A percentile compares a stretch with the other conserved stretches of the same genome.
Evolutionary conservation across 2,888 invertebrate species (phyloP).

Genomic region (Drosophila diplacantha): DNA sequence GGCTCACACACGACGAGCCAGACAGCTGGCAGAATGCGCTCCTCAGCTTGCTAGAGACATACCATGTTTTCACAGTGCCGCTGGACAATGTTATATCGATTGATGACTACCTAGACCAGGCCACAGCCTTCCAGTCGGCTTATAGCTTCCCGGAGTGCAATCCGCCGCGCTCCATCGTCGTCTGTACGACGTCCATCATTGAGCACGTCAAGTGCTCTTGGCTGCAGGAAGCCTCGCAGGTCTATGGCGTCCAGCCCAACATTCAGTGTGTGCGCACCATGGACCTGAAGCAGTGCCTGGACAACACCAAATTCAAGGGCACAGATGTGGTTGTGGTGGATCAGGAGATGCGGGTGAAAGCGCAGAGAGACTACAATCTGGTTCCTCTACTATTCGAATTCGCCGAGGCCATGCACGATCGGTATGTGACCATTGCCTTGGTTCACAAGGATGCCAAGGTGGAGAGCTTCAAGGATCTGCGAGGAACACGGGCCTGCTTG

Average conservation of each 20-base stretch:
- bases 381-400: slow-evolving; percentile 74
- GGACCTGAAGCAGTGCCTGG: slow-evolving; percentile 83
- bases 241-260: slow-evolving; percentile 87
- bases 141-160: slow-evolving; percentile 84
- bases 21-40: slow-evolving; percentile 81
- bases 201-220: slow-evolving; percentile 89
- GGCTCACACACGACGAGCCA: slow-evolving; percentile 76
- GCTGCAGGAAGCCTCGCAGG: slow-evolving; percentile 85
- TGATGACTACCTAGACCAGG: slow-evolving; percentile 83
- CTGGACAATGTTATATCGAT: slow-evolving; percentile 82
- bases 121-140: slow-evolving; percentile 82
- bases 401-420: slow-evolving; percentile 73
- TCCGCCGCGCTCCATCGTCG: slow-evolving; percentile 82
- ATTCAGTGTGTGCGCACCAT: slow-evolving; percentile 85
- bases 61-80: slow-evolving; percentile 79
- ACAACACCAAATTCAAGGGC: slow-evolving; percentile 81
- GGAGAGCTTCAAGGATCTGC: slow-evolving; percentile 81
- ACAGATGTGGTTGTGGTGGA: slow-evolving; percentile 86
- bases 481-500: slow-evolving; percentile 87
- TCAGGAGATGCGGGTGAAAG: slow-evolving; percentile 85
- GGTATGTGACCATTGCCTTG: slow-evolving; percentile 81
- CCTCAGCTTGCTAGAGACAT: slow-evolving; percentile 81
- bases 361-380: slow-evolving; percentile 80
- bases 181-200: slow-evolving; percentile 84
- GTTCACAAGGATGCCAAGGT: slow-evolving; percentile 81